These are phyloP conservation scores for Lithodes maja DNA, from an alignment of 2,888 invertebrate species.

Conservation along the genomic window DNA sequence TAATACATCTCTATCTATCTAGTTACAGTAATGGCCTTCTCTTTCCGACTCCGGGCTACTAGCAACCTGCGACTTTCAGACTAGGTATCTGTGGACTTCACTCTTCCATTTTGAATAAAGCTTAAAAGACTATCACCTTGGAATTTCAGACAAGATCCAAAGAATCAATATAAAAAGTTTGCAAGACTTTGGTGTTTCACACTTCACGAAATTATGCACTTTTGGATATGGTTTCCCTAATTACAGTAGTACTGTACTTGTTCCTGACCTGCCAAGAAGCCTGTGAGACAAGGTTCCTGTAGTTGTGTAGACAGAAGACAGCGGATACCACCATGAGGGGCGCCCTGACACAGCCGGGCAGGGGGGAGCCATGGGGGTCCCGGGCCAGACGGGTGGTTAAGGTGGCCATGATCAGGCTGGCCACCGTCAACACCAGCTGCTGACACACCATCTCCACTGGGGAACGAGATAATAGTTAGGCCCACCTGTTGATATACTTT, in stretches of 20 bases:
- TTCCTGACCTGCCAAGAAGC: slow-evolving; percentile 46
- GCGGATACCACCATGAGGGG: slow-evolving; percentile 27
- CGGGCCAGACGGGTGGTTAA: slow-evolving; percentile 37
- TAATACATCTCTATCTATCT: too few relatives aligned
- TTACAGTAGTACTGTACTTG: neutral
- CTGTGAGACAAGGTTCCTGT: slow-evolving; percentile 44
- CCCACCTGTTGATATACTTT: neutral
- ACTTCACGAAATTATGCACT: too few relatives aligned
- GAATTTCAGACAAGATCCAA: too few relatives aligned
- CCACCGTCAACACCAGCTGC: slow-evolving; percentile 45
- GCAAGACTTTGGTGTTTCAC: too few relatives aligned
- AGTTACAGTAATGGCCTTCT: too few relatives aligned
- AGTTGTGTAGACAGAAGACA: slow-evolving; percentile 52
- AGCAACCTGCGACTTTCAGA: too few relatives aligned
- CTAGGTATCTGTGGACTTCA: too few relatives aligned
- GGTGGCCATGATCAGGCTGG: slow-evolving; percentile 35
- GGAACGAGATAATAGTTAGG: neutral
- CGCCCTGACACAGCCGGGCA: slow-evolving; percentile 29
- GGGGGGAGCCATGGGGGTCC: slow-evolving; percentile 43
- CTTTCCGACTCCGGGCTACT: too few relatives aligned
- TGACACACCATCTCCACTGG: slow-evolving; percentile 49
- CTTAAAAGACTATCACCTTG: too few relatives aligned
- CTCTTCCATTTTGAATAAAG: too few relatives aligned
- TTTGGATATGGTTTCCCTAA: too few relatives aligned
- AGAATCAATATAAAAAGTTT: too few relatives aligned